Conservation (phyloP, 2,888 invertebrate species). For the Cecidostiba fungosa region DNA sequence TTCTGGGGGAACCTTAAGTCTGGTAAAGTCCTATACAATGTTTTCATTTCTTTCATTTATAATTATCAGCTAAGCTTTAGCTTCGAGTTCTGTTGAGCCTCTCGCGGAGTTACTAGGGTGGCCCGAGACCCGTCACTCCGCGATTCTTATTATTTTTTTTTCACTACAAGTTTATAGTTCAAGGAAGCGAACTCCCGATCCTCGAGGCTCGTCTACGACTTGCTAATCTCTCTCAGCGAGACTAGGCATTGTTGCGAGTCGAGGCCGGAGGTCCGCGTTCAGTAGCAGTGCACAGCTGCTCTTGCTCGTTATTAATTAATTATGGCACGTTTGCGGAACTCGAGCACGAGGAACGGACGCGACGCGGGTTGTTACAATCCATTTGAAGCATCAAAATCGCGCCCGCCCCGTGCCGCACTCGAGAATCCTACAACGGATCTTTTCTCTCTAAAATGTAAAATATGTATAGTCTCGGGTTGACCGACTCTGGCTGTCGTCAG, state of each 20-base stretch:
- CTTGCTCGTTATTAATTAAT: conserved; percentile 66
- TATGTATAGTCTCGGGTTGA: neutral
- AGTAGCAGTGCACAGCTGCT: conserved; percentile 58
- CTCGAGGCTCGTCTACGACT: neutral
- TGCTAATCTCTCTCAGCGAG: neutral
- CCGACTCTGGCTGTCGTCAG: neutral
- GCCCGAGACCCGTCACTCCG: conserved; percentile 64
- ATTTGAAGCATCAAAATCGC: neutral
- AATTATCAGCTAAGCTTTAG: conserved; percentile 62
- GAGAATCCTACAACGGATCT: conserved; percentile 48
- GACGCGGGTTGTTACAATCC: conserved; percentile 37
- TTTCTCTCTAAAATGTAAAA: conserved; percentile 32
- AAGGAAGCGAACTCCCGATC: neutral
- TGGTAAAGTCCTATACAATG: conserved; percentile 67
- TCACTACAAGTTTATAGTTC: conserved; percentile 51
- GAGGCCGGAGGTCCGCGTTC: conserved; percentile 20
- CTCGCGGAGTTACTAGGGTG: conserved; percentile 65
- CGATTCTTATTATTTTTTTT: conserved; percentile 63
- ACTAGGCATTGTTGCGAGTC: neutral
- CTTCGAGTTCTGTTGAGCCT: conserved; percentile 71
- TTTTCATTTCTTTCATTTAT: conserved; percentile 63
- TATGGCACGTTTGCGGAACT: conserved; percentile 77
- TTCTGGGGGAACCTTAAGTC: conserved; percentile 73
- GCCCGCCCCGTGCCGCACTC: conserved; percentile 64
- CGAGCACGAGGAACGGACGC: conserved; percentile 59